These are phyloP conservation scores for crab-eating macaque (Macaca fascicularis) DNA, from an alignment of 2,113 vertebrate species.

Conservation along the genomic window DNA sequence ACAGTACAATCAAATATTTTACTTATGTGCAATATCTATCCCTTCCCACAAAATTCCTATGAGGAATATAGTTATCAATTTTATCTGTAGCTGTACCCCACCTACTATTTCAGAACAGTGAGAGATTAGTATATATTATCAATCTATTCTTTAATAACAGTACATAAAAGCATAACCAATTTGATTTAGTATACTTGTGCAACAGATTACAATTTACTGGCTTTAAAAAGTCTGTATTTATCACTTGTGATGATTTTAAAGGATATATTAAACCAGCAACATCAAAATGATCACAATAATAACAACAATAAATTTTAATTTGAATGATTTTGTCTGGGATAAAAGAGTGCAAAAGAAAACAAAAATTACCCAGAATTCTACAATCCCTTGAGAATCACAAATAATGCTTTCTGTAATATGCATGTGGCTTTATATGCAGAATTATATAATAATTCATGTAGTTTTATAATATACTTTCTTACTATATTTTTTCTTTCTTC, in stretches of 20 bases:
- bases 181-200: neutral
- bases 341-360: neutral
- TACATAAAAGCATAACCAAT: neutral
- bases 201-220: neutral
- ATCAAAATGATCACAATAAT: neutral
- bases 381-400: neutral
- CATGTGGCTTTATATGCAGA: neutral
- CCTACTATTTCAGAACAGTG: neutral
- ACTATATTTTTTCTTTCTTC: neutral
- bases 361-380: neutral
- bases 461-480: neutral
- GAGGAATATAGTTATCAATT: neutral
- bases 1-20: neutral
- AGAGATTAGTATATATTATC: neutral
- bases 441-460: neutral
- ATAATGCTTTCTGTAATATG: neutral
- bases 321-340: neutral
- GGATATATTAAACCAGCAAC: neutral
- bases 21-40: neutral
- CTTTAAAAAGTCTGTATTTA: neutral
- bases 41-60: neutral
- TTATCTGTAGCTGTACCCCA: neutral
- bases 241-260: neutral
- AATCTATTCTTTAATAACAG: neutral
- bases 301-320: neutral